A percentile compares a stretch with the other conserved stretches of the same genome.
phyloP scores from a whole-genome alignment of 2,113 vertebrate species.

The Channa maculata region DNA sequence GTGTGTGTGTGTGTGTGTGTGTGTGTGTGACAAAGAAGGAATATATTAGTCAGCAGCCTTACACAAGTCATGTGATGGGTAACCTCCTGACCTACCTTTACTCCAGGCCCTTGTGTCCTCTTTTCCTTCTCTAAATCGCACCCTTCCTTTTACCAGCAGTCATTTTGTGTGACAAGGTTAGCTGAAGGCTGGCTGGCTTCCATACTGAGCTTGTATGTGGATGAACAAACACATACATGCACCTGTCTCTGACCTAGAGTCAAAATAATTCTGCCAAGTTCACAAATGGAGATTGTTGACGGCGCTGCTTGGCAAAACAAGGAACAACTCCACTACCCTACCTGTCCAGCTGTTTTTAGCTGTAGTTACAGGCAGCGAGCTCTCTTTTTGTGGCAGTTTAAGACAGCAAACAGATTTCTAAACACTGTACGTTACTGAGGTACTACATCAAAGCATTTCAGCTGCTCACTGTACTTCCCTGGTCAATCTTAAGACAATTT shows the following conservation, averaged over 20 bases:
- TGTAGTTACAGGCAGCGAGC: conserved; percentile 41
- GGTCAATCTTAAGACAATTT: conserved; percentile 41
- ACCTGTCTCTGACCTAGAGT: conserved; percentile 59
- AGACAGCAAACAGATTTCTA: conserved; percentile 29
- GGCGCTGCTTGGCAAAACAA: conserved; percentile 55
- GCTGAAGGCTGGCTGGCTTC: conserved; percentile 49
- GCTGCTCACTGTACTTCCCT: conserved; percentile 24
- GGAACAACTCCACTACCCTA: conserved; percentile 52
- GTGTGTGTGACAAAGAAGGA: conserved; percentile 33
- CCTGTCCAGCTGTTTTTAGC: conserved; percentile 53
- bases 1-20: conserved; percentile 44
- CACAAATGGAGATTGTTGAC: conserved; percentile 68
- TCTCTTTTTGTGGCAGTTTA: conserved; percentile 51
- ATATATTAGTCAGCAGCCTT: conserved; percentile 75
- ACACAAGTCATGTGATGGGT: conserved; percentile 78
- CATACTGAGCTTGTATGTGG: conserved; percentile 13
- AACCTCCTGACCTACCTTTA: conserved; percentile 76
- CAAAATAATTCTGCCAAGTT: conserved; percentile 71
- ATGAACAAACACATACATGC: conserved; percentile 6
- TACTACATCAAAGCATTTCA: conserved; percentile 30
- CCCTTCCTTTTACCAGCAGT: conserved; percentile 39
- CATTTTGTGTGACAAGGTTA: conserved; percentile 51
- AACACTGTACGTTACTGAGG: conserved; percentile 32
- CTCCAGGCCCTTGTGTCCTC: conserved; percentile 46
- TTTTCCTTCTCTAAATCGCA: conserved; percentile 15